phyloP scores from a whole-genome alignment of 2,113 vertebrate species.

The Syngnathus scovelli region DNA sequence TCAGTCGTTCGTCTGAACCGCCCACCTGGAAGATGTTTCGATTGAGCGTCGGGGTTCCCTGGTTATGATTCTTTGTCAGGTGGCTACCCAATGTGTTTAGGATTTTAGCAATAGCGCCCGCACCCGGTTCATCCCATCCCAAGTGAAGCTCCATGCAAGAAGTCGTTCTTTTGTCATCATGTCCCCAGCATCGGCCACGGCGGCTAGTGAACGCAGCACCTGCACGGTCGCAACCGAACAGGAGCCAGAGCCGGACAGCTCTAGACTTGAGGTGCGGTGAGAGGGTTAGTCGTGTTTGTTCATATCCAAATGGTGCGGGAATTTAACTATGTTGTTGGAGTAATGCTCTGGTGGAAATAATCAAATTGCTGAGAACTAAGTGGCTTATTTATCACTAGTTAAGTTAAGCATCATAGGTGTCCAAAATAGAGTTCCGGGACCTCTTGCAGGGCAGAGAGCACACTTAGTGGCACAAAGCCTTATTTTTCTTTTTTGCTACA shows the following conservation, averaged over 20 bases:
- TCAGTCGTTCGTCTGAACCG: slow-evolving; percentile 22
- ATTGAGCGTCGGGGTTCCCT: slow-evolving; percentile 11
- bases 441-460: not conserved
- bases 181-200: slow-evolving; percentile 69
- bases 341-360: not conserved
- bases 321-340: slow-evolving; percentile 1
- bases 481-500: too few relatives aligned
- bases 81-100: too few relatives aligned
- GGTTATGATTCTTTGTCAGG: slow-evolving; percentile 12
- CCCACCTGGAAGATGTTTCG: slow-evolving; percentile 36
- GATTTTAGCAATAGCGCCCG: slow-evolving; percentile 27
- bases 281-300: not conserved
- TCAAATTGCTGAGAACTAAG: not conserved
- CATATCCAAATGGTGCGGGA: not conserved
- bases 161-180: slow-evolving; percentile 48
- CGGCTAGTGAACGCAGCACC: slow-evolving; percentile 65
- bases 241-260: slow-evolving; percentile 52
- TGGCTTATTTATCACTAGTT: not conserved
- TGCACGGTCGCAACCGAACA: slow-evolving; percentile 56
- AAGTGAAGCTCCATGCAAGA: slow-evolving; percentile 55
- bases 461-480: too few relatives aligned
- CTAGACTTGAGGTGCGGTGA: slow-evolving; percentile 65
- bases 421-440: slow-evolving; percentile 22
- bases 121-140: slow-evolving; percentile 15
- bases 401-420: slow-evolving; percentile 1